Evolutionary conservation across 2,888 invertebrate genomes (phyloP).

Genomic region (Cotesia congregata): DNA sequence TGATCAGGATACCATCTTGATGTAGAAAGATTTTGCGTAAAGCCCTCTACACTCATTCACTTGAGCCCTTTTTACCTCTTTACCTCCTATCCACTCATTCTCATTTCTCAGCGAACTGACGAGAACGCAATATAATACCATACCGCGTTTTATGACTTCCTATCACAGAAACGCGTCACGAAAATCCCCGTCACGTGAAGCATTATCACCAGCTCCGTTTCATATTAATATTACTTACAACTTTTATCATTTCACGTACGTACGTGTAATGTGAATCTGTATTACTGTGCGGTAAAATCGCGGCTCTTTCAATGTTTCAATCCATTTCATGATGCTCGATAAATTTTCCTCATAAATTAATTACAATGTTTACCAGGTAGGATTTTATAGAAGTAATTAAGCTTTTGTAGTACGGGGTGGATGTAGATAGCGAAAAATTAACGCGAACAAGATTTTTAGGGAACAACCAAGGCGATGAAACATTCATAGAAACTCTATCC

Average conservation of each 20-base stretch:
- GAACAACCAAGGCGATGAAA: constrained; percentile 66
- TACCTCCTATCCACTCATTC: too few species aligned
- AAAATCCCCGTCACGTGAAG: constrained; percentile 3
- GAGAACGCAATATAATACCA: neutral
- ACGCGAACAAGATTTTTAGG: constrained; percentile 42
- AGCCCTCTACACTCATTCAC: neutral
- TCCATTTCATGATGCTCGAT: neutral
- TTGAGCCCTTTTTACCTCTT: constrained; percentile 2
- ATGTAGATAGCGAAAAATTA: constrained; percentile 49
- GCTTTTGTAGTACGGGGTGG: constrained; percentile 44
- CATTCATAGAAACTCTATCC: constrained; percentile 69
- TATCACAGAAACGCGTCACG: constrained; percentile 26
- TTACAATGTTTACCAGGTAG: neutral
- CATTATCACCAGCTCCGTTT: neutral
- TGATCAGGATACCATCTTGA: constrained; percentile 63
- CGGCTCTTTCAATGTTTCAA: too few species aligned
- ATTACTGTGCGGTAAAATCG: too few species aligned
- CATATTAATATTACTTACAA: neutral
- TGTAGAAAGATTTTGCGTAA: constrained; percentile 34
- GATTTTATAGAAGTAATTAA: neutral
- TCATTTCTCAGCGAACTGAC: neutral
- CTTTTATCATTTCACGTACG: too few species aligned
- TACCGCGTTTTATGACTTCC: constrained; percentile 4
- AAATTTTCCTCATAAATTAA: neutral
- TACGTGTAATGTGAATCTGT: too few species aligned